Base-by-base conservation (phyloP, 2,888 invertebrate species). In the Eilema griseolum region DNA sequence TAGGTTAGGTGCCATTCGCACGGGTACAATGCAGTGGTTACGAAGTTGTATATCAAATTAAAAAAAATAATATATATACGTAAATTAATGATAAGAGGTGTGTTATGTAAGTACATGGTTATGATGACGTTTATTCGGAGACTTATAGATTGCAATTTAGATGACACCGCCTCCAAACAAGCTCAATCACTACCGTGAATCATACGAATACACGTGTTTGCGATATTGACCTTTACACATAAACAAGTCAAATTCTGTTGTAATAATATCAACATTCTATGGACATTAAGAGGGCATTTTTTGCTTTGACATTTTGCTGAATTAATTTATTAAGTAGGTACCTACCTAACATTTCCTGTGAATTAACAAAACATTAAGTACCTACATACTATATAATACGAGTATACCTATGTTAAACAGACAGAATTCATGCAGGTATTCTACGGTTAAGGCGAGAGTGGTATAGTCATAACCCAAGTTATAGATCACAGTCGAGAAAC, bases 111-210 rank as follows among this genome's bases (percentile, higher is more conserved):
- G 85, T 66, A 78, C 78, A 70, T 74, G 60, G 37, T 65, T 74
- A 82, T 77, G n/a, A 52, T 76, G 69, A 72, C 74, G 71, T 56
- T 79, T 75, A 81, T 80, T 73, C 66, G 69, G 74, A 75, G 80
- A 78, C 78, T 80, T 85, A 86, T 85, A 86, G 85, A 85, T 86
- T 69, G 80, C 77, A 86, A 85, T 83, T 71, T 76, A 81, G 72
- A 79, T 73, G 83, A 75, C 81, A 83, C 83, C 84, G 88, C 86
- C 85, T 77, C 81, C 86, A 89, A 90, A 90, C 83, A 89, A 84
- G 75, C 85, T 87, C 87, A 90, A 89, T 90, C 83, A 85, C 76
- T 70, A 79, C 72, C 62, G 70, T 74, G 82, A 83, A 77, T 78
- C 67, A 78, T 81, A 80, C 78, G 66, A 65, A 75, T 80, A 82